A percentile compares a stretch with the other conserved stretches of the same genome.
These are phyloP conservation scores for Drosophila equinoxialis DNA, from an alignment of 1,140 invertebrate species.

Conservation along the genomic window DNA sequence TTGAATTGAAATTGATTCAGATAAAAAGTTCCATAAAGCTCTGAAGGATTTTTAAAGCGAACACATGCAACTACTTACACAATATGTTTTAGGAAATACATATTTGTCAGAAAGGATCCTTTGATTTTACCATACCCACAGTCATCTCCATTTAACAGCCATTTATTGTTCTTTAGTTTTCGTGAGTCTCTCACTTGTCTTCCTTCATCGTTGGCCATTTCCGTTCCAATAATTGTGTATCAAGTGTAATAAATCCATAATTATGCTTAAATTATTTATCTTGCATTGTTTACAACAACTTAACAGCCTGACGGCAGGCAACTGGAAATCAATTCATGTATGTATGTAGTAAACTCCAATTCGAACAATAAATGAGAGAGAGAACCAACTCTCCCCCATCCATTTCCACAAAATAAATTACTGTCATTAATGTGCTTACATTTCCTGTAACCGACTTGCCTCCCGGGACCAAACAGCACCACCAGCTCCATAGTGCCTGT, in stretches of 20 bases:
- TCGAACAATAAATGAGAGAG: constrained; percentile 55
- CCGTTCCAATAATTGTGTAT: constrained; percentile 19
- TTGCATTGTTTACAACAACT: constrained; percentile 43
- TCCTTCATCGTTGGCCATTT: constrained; percentile 15
- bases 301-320: constrained; percentile 34
- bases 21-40: background rate
- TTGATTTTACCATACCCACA: too few species aligned
- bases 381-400: background rate
- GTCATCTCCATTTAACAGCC: background rate
- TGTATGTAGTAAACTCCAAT: constrained; percentile 24
- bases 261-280: constrained; percentile 35
- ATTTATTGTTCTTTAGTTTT: constrained; percentile 10
- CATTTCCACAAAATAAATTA: constrained; percentile 54
- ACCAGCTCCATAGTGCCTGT: constrained; percentile 20
- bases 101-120: too few species aligned
- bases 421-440: constrained; percentile 61
- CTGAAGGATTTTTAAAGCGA: background rate
- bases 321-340: constrained; percentile 19
- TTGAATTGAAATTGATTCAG: background rate
- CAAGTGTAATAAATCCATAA: constrained; percentile 38
- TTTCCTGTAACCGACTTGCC: constrained; percentile 30
- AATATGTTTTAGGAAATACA: too few species aligned
- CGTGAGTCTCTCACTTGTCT: background rate
- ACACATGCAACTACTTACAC: background rate
- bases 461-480: constrained; percentile 9